Evolutionary conservation across 2,888 invertebrate genomes (phyloP).

Genomic region (Antitype chi): DNA sequence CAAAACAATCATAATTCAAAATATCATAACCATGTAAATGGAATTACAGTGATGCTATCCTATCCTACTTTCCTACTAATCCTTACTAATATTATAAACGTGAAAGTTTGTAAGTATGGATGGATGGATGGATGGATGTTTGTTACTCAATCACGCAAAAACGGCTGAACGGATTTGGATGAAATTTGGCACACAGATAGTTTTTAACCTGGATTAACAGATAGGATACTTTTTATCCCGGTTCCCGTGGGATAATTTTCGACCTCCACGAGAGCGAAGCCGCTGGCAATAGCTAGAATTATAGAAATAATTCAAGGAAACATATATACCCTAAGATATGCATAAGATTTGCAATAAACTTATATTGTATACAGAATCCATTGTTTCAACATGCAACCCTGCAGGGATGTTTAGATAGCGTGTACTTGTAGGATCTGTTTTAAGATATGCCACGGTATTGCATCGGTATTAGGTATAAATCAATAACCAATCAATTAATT

Average conservation of each 20-base stretch:
- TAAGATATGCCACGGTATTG: slow-evolving; percentile 12
- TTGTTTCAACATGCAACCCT: slow-evolving; percentile 10
- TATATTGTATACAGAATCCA: not conserved
- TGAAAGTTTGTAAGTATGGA: too few relatives aligned
- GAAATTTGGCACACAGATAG: too few relatives aligned
- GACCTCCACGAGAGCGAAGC: too few relatives aligned
- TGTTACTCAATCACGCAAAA: too few relatives aligned
- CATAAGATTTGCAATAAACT: not conserved
- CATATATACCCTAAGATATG: not conserved
- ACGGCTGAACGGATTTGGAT: too few relatives aligned
- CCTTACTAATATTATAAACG: too few relatives aligned
- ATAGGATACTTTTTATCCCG: too few relatives aligned
- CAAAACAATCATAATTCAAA: slow-evolving; percentile 40
- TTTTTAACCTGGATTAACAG: too few relatives aligned
- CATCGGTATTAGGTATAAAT: slow-evolving; percentile 19
- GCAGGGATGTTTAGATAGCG: not conserved
- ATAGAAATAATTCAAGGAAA: not conserved
- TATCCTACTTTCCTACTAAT: too few relatives aligned
- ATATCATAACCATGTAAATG: slow-evolving; percentile 9
- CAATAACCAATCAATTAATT: slow-evolving; percentile 55
- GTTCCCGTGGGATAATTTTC: too few relatives aligned
- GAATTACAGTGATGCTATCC: not conserved
- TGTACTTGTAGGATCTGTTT: not conserved
- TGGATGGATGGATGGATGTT: too few relatives aligned
- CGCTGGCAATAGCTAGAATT: too few relatives aligned